Evolutionary conservation across 2,888 invertebrate species (phyloP).

Genomic region (Choristoneura rosaceana): DNA sequence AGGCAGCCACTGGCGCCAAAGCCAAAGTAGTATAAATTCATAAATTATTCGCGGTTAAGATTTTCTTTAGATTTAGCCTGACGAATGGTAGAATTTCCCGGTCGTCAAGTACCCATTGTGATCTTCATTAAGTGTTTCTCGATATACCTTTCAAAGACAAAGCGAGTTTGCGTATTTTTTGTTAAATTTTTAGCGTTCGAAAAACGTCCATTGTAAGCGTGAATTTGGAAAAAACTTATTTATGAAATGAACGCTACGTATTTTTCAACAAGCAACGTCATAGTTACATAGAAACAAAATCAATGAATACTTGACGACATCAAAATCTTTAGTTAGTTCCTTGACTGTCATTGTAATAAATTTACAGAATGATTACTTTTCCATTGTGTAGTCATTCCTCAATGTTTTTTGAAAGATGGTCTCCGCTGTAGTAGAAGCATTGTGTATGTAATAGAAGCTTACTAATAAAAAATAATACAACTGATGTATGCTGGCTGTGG

Average conservation of each 20-base stretch:
- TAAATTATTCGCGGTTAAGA: constrained; percentile 40
- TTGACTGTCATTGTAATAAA: not conserved
- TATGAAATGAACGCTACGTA: not conserved
- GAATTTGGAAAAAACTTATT: not conserved
- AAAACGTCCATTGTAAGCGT: constrained; percentile 1
- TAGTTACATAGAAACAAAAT: not conserved
- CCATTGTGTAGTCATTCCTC: not conserved
- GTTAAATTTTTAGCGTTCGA: not conserved
- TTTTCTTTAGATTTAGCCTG: constrained; percentile 40
- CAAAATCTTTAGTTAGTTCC: not conserved
- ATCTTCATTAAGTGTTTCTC: constrained; percentile 15
- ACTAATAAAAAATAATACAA: too few species aligned
- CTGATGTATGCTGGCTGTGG: too few species aligned
- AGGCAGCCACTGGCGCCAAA: constrained; percentile 45
- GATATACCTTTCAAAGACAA: not conserved
- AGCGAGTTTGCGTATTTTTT: not conserved
- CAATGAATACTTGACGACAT: constrained; percentile 1
- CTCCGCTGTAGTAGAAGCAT: not conserved
- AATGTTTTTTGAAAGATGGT: not conserved
- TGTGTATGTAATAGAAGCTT: not conserved
- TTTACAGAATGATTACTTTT: not conserved
- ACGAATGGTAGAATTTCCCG: constrained; percentile 26
- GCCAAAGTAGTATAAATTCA: constrained; percentile 43
- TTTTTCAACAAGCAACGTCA: not conserved
- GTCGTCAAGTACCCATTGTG: constrained; percentile 33